Evolutionary conservation across 2,113 vertebrate genomes (phyloP).

Genomic region (Camelus dromedarius): DNA sequence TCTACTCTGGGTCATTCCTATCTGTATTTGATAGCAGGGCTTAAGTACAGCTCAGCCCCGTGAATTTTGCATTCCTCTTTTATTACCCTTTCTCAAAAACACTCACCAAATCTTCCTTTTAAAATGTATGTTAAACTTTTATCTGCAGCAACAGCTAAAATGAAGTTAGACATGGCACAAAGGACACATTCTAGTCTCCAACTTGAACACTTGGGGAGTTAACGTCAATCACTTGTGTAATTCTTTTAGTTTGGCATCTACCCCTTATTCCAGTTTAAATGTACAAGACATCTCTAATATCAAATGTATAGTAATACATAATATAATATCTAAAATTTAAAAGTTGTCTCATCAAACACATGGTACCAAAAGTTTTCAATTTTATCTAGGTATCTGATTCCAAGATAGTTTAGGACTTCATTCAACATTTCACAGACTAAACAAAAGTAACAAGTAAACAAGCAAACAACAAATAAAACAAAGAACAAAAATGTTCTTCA

Average conservation of each 20-base stretch:
- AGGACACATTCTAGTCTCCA: not conserved
- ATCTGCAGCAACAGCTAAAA: not conserved
- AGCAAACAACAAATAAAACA: not conserved
- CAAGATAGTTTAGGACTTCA: not conserved
- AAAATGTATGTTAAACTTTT: not conserved
- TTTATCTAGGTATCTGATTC: not conserved
- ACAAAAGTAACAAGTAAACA: not conserved
- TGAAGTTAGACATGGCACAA: not conserved
- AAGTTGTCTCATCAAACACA: not conserved
- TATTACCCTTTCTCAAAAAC: slow-evolving; percentile 63
- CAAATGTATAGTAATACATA: not conserved
- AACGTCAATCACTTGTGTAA: not conserved
- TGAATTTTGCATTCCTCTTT: slow-evolving; percentile 47
- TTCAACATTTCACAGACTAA: not conserved
- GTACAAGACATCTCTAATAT: not conserved
- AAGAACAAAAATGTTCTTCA: not conserved
- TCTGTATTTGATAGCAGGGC: not conserved
- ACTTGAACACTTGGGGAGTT: not conserved
- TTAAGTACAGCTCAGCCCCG: slow-evolving; percentile 60
- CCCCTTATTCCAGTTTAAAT: not conserved
- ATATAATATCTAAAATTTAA: not conserved
- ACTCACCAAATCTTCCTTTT: not conserved
- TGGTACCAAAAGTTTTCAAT: not conserved
- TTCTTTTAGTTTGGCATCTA: not conserved
- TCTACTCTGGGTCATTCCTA: slow-evolving; percentile 75